A percentile compares a stretch with the other conserved stretches of the same genome.
phyloP scores from a whole-genome alignment of 2,888 invertebrate species.

The Cecidostiba fungosa region DNA sequence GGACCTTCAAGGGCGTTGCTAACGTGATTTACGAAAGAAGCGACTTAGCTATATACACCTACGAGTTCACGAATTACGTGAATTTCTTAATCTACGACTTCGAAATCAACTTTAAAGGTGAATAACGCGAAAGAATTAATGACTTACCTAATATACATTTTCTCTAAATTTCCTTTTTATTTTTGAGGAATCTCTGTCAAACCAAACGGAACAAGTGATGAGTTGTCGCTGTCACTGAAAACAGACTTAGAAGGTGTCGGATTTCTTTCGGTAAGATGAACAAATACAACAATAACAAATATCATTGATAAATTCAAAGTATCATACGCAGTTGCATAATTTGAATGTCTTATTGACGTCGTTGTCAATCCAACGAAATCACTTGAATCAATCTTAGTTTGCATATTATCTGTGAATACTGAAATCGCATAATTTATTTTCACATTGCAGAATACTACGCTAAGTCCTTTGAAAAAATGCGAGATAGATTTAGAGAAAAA shows the following conservation, averaged over 20 bases:
- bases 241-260: conserved; percentile 32
- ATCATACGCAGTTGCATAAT: background rate
- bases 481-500: conserved; percentile 28
- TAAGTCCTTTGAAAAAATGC: background rate
- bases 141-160: background rate
- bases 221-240: background rate
- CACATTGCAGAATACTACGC: background rate
- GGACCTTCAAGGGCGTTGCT: background rate
- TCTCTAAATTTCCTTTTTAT: background rate
- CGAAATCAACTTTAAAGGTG: conserved; percentile 31
- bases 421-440: background rate
- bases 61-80: background rate
- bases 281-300: background rate
- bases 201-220: background rate
- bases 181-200: conserved; percentile 22
- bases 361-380: background rate
- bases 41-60: conserved; percentile 33
- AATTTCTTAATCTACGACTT: conserved; percentile 39
- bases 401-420: background rate
- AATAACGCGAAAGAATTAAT: background rate
- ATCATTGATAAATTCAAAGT: background rate
- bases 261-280: conserved; percentile 15
- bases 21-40: conserved; percentile 15
- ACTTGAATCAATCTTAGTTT: background rate
- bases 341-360: background rate